Evolutionary conservation across 2,888 invertebrate genomes (phyloP).

Genomic region (Drosophila sordidula): DNA sequence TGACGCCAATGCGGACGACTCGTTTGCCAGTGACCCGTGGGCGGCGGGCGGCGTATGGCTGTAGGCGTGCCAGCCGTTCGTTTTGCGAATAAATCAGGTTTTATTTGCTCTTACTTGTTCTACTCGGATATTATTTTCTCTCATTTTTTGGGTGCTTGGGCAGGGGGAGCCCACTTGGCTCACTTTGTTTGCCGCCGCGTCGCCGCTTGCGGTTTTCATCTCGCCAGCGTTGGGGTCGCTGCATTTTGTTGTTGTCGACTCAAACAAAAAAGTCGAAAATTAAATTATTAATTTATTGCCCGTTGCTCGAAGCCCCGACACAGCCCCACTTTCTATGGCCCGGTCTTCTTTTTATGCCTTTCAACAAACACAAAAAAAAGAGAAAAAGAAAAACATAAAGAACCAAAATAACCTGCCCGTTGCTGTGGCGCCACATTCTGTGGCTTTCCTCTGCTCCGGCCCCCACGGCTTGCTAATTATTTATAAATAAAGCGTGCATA

Average conservation of each 20-base stretch:
- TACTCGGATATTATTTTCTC: constrained; percentile 70
- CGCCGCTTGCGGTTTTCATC: constrained; percentile 52
- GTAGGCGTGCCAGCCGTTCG: constrained; percentile 20
- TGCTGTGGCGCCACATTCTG: constrained; percentile 60
- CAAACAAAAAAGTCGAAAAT: constrained; percentile 81
- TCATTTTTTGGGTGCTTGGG: background rate
- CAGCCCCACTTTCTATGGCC: constrained; percentile 38
- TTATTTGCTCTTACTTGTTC: constrained; percentile 77
- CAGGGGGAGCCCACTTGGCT: constrained; percentile 19
- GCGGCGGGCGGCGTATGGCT: no score
- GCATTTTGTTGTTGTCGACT: constrained; percentile 51
- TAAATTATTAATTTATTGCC: constrained; percentile 83
- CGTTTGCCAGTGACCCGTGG: constrained; percentile 44
- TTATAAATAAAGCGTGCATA: constrained; percentile 78
- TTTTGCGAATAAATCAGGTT: constrained; percentile 72
- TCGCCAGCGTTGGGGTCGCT: constrained; percentile 34
- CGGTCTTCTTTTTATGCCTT: constrained; percentile 38
- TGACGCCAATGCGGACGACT: constrained; percentile 18
- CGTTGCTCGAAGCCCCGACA: constrained; percentile 43
- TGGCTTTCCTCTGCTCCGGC: constrained; percentile 53
- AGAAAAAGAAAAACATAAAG: constrained; percentile 18
- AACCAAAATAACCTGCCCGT: constrained; percentile 44
- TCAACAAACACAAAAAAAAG: constrained; percentile 21
- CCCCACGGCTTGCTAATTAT: constrained; percentile 75
- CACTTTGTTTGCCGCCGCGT: constrained; percentile 59